Evolutionary conservation across 1,140 invertebrate species (phyloP).

Genomic region (Drosophila repleta): DNA sequence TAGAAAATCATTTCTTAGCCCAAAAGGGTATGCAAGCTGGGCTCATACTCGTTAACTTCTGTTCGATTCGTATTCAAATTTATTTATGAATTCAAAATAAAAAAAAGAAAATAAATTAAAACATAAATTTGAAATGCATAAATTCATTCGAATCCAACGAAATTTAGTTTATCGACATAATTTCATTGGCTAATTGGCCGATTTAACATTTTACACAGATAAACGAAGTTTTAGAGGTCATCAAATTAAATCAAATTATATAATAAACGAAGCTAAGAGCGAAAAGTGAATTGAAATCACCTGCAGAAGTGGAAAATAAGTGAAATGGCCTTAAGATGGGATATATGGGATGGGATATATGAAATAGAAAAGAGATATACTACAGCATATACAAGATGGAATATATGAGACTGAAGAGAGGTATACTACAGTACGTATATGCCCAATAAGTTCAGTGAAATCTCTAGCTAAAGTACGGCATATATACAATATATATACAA

Average conservation of each 20-base stretch:
- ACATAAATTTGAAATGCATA: not conserved
- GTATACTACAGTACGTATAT: too few relatives aligned
- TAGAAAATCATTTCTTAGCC: too few relatives aligned
- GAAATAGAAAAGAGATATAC: too few relatives aligned
- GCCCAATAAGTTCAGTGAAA: too few relatives aligned
- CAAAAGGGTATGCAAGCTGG: not conserved
- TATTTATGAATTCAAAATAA: not conserved
- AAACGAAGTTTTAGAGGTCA: slow-evolving; percentile 1
- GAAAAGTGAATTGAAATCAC: not conserved
- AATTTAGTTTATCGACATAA: not conserved
- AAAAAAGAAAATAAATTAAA: not conserved
- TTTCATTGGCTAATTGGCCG: not conserved
- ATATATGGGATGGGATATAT: too few relatives aligned
- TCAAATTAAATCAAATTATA: not conserved
- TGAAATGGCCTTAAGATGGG: not conserved
- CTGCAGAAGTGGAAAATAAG: not conserved
- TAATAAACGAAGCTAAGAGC: not conserved
- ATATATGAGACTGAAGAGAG: too few relatives aligned
- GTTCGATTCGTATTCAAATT: not conserved
- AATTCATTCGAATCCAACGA: not conserved
- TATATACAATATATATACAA: too few relatives aligned
- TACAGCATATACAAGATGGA: too few relatives aligned
- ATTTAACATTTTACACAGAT: not conserved
- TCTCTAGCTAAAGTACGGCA: too few relatives aligned
- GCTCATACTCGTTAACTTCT: not conserved